phyloP scores from a whole-genome alignment of 2,888 invertebrate species.

The Drosophila lutescens region DNA sequence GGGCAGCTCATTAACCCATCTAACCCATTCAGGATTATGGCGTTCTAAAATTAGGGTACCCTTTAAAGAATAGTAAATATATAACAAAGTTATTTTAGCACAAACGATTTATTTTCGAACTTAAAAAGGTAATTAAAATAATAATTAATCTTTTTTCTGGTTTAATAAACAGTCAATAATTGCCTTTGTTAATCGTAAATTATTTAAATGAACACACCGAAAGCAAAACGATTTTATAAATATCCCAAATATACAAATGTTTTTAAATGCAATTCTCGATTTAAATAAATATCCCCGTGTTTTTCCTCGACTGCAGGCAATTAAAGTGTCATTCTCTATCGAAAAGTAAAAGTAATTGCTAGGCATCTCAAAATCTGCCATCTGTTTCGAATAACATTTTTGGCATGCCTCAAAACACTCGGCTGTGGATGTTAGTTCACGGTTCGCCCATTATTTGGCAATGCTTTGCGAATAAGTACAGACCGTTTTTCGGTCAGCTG shows the following conservation, averaged over 20 bases:
- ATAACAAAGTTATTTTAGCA: too few relatives aligned
- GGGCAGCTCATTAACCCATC: conserved; percentile 25
- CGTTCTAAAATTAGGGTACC: too few relatives aligned
- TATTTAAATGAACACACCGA: too few relatives aligned
- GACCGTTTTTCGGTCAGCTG: conserved; percentile 11
- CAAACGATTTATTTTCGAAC: too few relatives aligned
- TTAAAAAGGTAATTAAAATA: too few relatives aligned
- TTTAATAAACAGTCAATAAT: too few relatives aligned
- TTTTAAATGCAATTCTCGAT: background rate
- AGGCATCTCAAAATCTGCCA: conserved; percentile 9
- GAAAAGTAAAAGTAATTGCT: conserved; percentile 44
- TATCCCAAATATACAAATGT: too few relatives aligned
- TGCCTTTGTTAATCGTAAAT: too few relatives aligned
- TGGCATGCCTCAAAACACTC: conserved; percentile 15
- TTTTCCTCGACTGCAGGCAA: background rate
- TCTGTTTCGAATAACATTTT: conserved; percentile 23
- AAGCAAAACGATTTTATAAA: too few relatives aligned
- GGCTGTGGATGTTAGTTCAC: conserved; percentile 14
- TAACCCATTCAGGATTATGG: conserved; percentile 1
- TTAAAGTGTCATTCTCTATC: background rate
- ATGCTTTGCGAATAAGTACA: conserved; percentile 13
- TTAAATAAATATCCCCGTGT: background rate
- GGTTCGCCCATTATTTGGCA: conserved; percentile 11
- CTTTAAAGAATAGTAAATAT: too few relatives aligned
- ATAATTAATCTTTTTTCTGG: too few relatives aligned